phyloP scores from a whole-genome alignment of 2,888 invertebrate species.

The Drosophila yooni region DNA sequence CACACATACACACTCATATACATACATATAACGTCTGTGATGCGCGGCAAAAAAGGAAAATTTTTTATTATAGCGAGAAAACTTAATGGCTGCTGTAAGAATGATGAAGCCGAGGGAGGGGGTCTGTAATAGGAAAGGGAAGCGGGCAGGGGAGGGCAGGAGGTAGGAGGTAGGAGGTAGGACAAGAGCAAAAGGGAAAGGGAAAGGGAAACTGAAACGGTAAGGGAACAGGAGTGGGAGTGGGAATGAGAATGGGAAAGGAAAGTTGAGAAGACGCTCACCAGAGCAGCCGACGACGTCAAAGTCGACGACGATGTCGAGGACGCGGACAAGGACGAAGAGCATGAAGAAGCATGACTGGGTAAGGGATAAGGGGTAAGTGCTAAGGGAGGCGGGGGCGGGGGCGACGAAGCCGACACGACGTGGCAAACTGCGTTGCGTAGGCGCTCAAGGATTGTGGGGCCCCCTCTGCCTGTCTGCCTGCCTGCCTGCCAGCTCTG shows the following conservation, averaged over 20 bases:
- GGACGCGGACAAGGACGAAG: constrained; percentile 3
- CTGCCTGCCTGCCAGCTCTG: neutral
- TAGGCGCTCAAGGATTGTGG: constrained; percentile 47
- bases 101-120: constrained; percentile 36
- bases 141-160: constrained; percentile 2
- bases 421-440: constrained; percentile 44
- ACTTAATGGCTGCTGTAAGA: constrained; percentile 83
- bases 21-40: constrained; percentile 48
- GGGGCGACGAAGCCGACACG: constrained; percentile 17
- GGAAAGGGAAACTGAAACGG: constrained; percentile 11
- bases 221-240: constrained; percentile 7
- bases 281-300: constrained; percentile 46
- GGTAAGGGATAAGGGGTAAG: constrained; percentile 1
- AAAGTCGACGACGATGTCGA: constrained; percentile 23
- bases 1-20: constrained; percentile 34
- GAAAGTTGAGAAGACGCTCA: constrained; percentile 47
- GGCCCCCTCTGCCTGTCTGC: neutral
- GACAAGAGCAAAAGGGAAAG: constrained; percentile 19
- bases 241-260: constrained; percentile 14
- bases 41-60: constrained; percentile 73
- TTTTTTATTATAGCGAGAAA: constrained; percentile 84
- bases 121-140: constrained; percentile 30
- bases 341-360: constrained; percentile 3
- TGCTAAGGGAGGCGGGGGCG: neutral
- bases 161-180: neutral